phyloP scores from a whole-genome alignment of 2,113 vertebrate genomes.

The Gracilinanus agilis region DNA sequence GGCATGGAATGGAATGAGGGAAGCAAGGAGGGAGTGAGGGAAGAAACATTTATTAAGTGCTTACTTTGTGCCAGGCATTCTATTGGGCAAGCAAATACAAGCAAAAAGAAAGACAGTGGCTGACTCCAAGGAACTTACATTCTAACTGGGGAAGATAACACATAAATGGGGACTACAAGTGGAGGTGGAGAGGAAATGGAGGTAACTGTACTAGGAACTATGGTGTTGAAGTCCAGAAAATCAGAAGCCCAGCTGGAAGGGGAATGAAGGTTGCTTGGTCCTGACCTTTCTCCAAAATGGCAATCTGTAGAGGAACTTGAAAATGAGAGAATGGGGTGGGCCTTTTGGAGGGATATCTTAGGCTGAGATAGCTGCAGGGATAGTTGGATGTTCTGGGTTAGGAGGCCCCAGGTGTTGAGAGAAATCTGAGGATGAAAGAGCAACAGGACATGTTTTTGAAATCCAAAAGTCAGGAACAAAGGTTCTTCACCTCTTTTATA shows the following conservation, averaged over 20 bases:
- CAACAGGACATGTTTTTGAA: background rate
- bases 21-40: no score
- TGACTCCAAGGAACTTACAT: background rate
- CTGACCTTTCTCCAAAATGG: background rate
- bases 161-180: background rate
- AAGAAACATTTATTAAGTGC: background rate
- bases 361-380: background rate
- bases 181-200: background rate
- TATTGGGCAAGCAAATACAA: background rate
- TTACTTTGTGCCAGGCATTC: background rate
- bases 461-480: background rate
- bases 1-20: no score
- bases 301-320: background rate
- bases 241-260: background rate
- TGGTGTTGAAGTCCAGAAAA: background rate
- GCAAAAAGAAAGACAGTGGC: background rate
- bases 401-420: background rate
- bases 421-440: background rate
- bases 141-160: background rate
- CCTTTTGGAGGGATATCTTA: background rate
- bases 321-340: background rate
- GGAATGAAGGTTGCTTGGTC: background rate
- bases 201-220: background rate
- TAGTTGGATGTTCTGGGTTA: background rate
- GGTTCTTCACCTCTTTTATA: background rate